phyloP scores from a whole-genome alignment of 2,797 vertebrate species.

The Pagetopsis macropterus region DNA sequence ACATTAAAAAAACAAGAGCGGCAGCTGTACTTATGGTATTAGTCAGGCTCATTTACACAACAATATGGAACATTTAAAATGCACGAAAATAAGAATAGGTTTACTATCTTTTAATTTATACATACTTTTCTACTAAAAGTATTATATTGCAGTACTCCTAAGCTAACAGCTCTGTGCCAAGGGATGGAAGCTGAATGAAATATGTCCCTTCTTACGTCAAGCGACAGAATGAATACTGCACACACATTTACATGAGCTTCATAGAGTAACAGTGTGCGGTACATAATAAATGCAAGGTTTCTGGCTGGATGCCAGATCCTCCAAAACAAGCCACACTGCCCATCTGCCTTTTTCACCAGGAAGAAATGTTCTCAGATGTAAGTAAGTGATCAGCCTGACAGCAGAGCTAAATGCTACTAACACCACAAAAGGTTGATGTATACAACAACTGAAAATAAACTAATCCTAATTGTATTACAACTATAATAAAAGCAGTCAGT shows the following conservation, averaged over 20 bases:
- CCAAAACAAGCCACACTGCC: slow-evolving; percentile 61
- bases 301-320: slow-evolving; percentile 65
- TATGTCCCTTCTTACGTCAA: not conserved
- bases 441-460: not conserved
- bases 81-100: slow-evolving; percentile 19
- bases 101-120: slow-evolving; percentile 10
- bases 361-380: slow-evolving; percentile 32
- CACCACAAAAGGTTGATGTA: not conserved
- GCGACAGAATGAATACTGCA: slow-evolving; percentile 26
- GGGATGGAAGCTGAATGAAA: not conserved
- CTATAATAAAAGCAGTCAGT: not conserved
- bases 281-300: slow-evolving; percentile 60
- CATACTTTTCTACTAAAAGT: not conserved
- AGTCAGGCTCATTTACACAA: slow-evolving; percentile 46
- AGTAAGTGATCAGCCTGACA: slow-evolving; percentile 30
- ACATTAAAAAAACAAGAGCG: not conserved
- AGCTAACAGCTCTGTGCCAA: not conserved
- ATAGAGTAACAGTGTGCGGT: slow-evolving; percentile 60
- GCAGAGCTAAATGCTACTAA: slow-evolving; percentile 12
- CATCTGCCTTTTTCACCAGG: slow-evolving; percentile 62
- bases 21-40: slow-evolving; percentile 33
- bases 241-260: slow-evolving; percentile 55
- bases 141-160: not conserved
- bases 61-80: slow-evolving; percentile 19
- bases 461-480: not conserved